Evolutionary conservation across 1,140 invertebrate genomes (phyloP), one percentile per base, ranked within the genome.

Genomic region (Sesamia nonagrioides): DNA sequence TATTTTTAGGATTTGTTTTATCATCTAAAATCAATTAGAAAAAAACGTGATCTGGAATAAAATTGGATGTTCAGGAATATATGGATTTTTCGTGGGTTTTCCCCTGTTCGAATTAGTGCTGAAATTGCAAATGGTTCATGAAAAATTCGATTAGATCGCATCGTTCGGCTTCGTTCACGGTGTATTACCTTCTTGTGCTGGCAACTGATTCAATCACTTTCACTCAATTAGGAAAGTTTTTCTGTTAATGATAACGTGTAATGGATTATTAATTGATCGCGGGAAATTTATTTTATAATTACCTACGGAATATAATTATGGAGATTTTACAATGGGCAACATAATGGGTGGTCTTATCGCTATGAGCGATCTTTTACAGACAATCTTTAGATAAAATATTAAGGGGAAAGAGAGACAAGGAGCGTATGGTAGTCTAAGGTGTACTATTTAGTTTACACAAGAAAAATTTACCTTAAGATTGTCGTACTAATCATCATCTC

Each of bases 71-170:
- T 78, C 82, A 81, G 79, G 77, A 81, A 77, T 81, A 77, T 61
- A n/a, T 27, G 52, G n/a, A 60, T 84, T 74, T 61, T 18, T 18
- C 37, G 27, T 61, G 42, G 45, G 35, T 45, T 45, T 18, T 66
- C 27, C 35, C 69, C 77, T 18, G 48, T 77, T 45, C 61, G 68
- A 61, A 82, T 80, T 76, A 82, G 48, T 6, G 17, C 37, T 54
- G 33, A 63, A 63, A 72, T 73, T 78, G 80, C 37, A 82, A 84
- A 84, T 82, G 78, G 77, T 18, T 77, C 83, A 81, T 81, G 72
- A 18, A 60, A 17, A 48, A 80, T 75, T 79, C 27, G 68, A 84
- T 84, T 82, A 81, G 27, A 42, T 11, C 83, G 80, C 81, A 42
- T 79, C 83, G 76, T 75, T 84, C 50, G 52, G n/a, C 80, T 18